Conservation (phyloP, 2,113 vertebrate species). For the Eurypyga helias region DNA sequence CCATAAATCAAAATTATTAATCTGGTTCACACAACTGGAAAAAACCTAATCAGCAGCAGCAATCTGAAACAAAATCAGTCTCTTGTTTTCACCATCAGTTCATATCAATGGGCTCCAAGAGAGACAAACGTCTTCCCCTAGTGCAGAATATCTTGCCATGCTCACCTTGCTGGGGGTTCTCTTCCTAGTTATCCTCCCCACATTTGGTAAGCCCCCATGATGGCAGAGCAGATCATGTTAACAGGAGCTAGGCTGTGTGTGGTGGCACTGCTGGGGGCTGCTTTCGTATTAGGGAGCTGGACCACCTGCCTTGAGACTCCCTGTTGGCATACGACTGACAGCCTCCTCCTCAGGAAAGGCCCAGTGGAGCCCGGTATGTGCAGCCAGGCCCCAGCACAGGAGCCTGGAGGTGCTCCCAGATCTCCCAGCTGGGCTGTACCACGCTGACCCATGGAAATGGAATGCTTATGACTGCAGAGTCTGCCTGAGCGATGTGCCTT, state of each 20-base stretch:
- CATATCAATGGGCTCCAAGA: no score
- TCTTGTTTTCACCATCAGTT: not conserved
- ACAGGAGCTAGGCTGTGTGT: not conserved
- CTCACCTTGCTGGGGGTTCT: not conserved
- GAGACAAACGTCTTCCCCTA: not conserved
- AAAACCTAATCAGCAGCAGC: rapidly evolving
- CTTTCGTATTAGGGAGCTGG: not conserved
- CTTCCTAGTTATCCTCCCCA: not conserved
- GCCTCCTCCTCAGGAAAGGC: rapidly evolving
- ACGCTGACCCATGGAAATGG: not conserved
- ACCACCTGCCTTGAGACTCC: not conserved
- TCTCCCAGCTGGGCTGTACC: not conserved
- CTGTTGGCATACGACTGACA: not conserved
- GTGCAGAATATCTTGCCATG: not conserved
- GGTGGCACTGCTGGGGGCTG: no score
- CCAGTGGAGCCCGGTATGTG: rapidly evolving
- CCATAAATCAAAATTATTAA: not conserved
- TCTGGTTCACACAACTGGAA: not conserved
- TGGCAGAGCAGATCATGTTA: not conserved
- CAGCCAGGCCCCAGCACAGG: not conserved
- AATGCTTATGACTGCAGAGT: not conserved
- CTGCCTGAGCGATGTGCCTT: not conserved
- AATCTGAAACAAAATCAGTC: not conserved
- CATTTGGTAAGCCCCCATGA: not conserved
- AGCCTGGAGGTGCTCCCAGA: not conserved